Base-by-base conservation (phyloP, 2,888 invertebrate genomes). In the Andrena haemorrhoa region DNA sequence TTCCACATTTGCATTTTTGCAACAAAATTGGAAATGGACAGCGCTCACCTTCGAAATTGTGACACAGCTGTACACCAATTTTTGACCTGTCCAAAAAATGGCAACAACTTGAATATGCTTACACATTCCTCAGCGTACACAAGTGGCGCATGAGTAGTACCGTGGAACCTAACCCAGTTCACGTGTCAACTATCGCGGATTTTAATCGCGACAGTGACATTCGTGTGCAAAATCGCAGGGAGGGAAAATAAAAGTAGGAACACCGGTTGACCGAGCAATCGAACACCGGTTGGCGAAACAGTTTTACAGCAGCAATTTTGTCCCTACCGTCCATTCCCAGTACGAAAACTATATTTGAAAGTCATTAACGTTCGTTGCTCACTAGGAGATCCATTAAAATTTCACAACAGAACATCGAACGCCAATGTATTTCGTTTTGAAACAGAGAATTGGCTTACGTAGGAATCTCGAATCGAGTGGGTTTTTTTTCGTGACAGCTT, bases 231-330 rank as follows among this genome's bases (percentile, higher is more conserved):
- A 80, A 73, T 75, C 73, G 65, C 68, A 20, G 71, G 70, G 75
- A 41, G 71, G n/a, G 73, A 72, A 75, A 66, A 73, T 70, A 72
- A 78, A 78, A 73, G 74, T 73, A 71, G 82, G 77, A 80, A 80
- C 75, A 80, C 66, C 69, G 53, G 79, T 68, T 72, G 76, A 80
- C 83, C 79, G 77, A 76, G 66, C 66, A 60, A 77, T 74, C 70
- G 76, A 77, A 71, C 80, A 26, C 73, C 51, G 60, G 68, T 35
- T 41, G 41, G 41, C 66, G 66, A 74, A 77, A 82, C 75, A 61
- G 69, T 82, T 83, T 83, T 82, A 82, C 73, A 73, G 61, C 31
- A 69, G 77, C 77, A 82, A 82, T 82, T 82, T n/a, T 70, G 77
- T 47, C 47, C 12, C 66, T 0, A 3, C 51, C 0, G 1, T 3